phyloP scores from a whole-genome alignment of 1,140 invertebrate species.

The Adelges cooleyi region DNA sequence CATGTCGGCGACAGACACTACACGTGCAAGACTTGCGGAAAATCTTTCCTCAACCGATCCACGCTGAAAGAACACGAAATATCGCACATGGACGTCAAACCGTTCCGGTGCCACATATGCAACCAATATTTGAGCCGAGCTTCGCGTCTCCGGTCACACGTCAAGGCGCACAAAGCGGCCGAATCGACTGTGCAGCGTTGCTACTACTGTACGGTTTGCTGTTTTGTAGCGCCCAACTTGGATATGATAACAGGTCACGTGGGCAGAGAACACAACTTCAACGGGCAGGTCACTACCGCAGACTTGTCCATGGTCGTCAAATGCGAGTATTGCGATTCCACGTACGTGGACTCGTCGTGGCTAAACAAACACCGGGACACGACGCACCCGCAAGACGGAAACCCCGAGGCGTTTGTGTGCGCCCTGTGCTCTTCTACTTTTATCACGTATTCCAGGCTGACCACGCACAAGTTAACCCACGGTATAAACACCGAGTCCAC shows the following conservation, averaged over 20 bases:
- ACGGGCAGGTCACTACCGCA: conserved; percentile 34
- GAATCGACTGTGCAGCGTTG: conserved; percentile 38
- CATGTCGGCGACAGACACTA: conserved; percentile 21
- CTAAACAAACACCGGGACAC: conserved; percentile 26
- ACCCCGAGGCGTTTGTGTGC: conserved; percentile 28
- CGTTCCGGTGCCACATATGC: conserved; percentile 45
- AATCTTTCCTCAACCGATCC: conserved; percentile 42
- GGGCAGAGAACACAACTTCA: neutral
- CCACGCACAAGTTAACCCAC: conserved; percentile 43
- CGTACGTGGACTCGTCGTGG: conserved; percentile 35
- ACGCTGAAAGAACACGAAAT: conserved; percentile 43
- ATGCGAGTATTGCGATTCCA: conserved; percentile 42
- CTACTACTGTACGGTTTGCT: conserved; percentile 35
- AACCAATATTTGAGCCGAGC: conserved; percentile 41
- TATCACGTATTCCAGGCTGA: conserved; percentile 42
- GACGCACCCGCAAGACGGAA: neutral
- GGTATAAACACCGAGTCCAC: conserved; percentile 41
- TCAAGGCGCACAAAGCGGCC: conserved; percentile 39
- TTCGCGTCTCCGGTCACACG: conserved; percentile 42
- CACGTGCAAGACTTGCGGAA: conserved; percentile 37
- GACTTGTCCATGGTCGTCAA: conserved; percentile 41
- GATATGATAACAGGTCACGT: neutral
- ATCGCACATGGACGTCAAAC: conserved; percentile 43
- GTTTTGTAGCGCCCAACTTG: conserved; percentile 4
- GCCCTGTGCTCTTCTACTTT: conserved; percentile 41